Evolutionary conservation across 2,888 invertebrate genomes (phyloP), one percentile per base, ranked within the genome.

Genomic region (Epinotia bilunana): DNA sequence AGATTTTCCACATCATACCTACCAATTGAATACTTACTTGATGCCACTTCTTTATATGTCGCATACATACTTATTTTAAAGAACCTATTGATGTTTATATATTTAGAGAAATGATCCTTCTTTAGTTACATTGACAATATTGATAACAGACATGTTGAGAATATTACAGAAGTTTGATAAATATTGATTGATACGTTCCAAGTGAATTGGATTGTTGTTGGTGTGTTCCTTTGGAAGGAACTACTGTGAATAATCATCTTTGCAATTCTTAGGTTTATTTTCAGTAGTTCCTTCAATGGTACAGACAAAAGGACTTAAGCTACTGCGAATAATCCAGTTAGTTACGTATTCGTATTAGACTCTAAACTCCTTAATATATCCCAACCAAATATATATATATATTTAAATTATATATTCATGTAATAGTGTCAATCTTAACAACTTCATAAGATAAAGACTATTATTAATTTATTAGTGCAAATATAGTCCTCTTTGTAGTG

Each of bases 161-260:
- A n/a, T 16, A 64, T 23, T 23, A 9, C 46, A 49, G 61, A 33
- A 16, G 20, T 13, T 13, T 23, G 23, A 58, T 61, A 63, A 46
- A 64, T 49, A 64, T 49, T 49, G 16, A 49, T 64, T 64, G 46
- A 49, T 64, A 49, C 4, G 23, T 64, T 64, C 23, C 9, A 46
- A 46, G 9, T 2, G 3, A 16, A 28, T 60, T 2, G 13, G 33
- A 33, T 7, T 33, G 7, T 7, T 33, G 6, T 6, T 33, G 7
- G 6, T 33, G 1, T n/a, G 33, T 39, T 7, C 9, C 1, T 18
- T 18, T 57, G 18, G 20, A 57, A 20, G 16, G 20, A 12, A 7
- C 18, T 57, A 20, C n/a, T 57, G 39, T 9, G 53, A 53, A 53
- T n/a, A 49, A 6, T 13, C 16, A 49, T 49, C 16, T 49, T 49